Evolutionary conservation across 2,797 vertebrate species (phyloP).

Genomic region (Onychomys torridus): DNA sequence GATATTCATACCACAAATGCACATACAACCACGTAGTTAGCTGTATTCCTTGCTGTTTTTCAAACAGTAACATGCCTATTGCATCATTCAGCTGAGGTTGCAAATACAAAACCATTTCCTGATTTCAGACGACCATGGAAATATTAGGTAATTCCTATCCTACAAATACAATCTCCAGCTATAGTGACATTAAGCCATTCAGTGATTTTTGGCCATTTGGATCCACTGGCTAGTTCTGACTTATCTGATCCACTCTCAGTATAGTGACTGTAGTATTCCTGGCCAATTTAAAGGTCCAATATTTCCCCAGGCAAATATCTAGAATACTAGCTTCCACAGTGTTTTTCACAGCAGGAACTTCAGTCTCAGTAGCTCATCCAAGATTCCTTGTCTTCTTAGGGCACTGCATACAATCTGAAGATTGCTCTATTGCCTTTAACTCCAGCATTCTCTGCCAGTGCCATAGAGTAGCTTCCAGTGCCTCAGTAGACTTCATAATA

Average conservation of each 20-base stretch:
- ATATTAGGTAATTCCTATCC: not conserved
- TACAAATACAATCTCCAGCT: constrained; percentile 45
- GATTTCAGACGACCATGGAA: not conserved
- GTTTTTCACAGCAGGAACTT: constrained; percentile 93
- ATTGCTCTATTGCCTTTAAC: constrained; percentile 90
- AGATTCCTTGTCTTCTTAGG: constrained; percentile 96
- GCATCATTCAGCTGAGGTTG: not conserved
- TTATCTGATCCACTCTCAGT: constrained; percentile 97
- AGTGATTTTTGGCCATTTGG: constrained; percentile 93
- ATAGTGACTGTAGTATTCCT: constrained; percentile 95
- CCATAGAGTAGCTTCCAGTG: constrained; percentile 93
- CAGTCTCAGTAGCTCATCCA: constrained; percentile 96
- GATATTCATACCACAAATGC: not conserved
- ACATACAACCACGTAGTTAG: not conserved
- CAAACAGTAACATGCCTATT: not conserved
- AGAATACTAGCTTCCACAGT: constrained; percentile 94
- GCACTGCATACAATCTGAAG: constrained; percentile 94
- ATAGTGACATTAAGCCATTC: constrained; percentile 80
- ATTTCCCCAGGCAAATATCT: constrained; percentile 94
- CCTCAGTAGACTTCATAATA: constrained; percentile 97
- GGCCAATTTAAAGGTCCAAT: constrained; percentile 96
- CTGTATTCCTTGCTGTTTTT: not conserved
- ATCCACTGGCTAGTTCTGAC: constrained; percentile 95
- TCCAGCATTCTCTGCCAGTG: constrained; percentile 96
- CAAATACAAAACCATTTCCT: not conserved